Evolutionary conservation across 2,888 invertebrate species (phyloP), one percentile per base, ranked within the genome.

Genomic region (Blera fallax): DNA sequence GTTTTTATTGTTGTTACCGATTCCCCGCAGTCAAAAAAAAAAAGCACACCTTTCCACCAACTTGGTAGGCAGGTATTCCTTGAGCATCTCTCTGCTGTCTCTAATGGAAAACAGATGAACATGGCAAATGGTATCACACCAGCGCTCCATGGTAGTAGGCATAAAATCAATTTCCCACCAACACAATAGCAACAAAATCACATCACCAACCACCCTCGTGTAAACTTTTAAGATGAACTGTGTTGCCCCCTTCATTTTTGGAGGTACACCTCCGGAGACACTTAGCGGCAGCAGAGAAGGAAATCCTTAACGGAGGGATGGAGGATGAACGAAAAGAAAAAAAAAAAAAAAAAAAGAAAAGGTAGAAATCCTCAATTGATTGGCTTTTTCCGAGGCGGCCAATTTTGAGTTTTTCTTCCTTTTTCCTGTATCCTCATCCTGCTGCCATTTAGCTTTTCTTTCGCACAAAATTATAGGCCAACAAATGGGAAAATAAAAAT

Each of bases 301-400:
- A 83, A 78, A 73, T 78, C 52, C 78, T 64, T 11, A 62, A 70
- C 77, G 45, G 62, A 6, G 40, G 62, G 37, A 21, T 24, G 62
- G 7, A 40, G 45, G 37, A n/a, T 45, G 60, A 24, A 56, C 16
- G 29, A 16, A 8, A 18, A 43, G 4, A 34, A 34, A 60, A 34
- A 16, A 65, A 76, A 74, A 84, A 76, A n/a, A n/a, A 43, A 6
- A 34, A 34, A 60, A 34, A 16, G 60, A 76, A 74, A 84, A 76
- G 80, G 76, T 81, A 62, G 72, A 72, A 76, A 77, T 77, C 72
- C 60, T 45, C 81, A 81, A 77, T 85, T 80, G 85, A 85, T 85
- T 85, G 81, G 80, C 67, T 72, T 80, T 76, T 85, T 76, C 80
- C 64, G 64, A 80, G 37, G 64, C 70, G 70, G 70, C 79, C 74